phyloP scores from a whole-genome alignment of 2,888 invertebrate species.

The Cheilosia grossa region DNA sequence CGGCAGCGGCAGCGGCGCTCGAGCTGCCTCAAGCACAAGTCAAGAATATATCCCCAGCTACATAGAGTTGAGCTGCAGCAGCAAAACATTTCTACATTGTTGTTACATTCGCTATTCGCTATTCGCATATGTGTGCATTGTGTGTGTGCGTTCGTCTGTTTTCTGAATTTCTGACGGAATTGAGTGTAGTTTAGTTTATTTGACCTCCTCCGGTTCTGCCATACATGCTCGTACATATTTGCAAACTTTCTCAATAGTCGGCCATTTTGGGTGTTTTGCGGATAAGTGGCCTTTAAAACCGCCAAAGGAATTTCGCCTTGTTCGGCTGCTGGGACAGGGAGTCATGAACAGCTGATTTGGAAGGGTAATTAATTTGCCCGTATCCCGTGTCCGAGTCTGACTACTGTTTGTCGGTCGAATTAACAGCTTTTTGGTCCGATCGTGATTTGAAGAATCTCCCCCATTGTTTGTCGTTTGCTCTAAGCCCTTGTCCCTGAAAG shows the following conservation, averaged over 20 bases:
- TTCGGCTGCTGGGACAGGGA: not conserved
- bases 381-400: not conserved
- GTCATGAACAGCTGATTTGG: not conserved
- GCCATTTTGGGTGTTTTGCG: not conserved
- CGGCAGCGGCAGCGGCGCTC: not conserved
- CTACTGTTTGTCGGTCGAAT: no score
- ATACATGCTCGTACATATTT: not conserved
- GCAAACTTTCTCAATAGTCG: not conserved
- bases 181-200: constrained; percentile 1
- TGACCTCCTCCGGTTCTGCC: not conserved
- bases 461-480: not conserved
- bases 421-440: not conserved
- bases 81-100: not conserved
- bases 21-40: constrained; percentile 7
- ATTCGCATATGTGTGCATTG: not conserved
- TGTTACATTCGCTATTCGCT: not conserved
- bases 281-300: not conserved
- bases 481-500: no score
- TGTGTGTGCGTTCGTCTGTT: not conserved
- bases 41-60: constrained; percentile 8
- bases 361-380: not conserved
- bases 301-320: not conserved
- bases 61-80: not conserved
- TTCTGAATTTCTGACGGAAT: not conserved
- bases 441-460: no score